A percentile compares a stretch with the other conserved stretches of the same genome.
These are phyloP conservation scores for Camponotus fellah DNA, from an alignment of 2,888 invertebrate species.

Conservation along the genomic window DNA sequence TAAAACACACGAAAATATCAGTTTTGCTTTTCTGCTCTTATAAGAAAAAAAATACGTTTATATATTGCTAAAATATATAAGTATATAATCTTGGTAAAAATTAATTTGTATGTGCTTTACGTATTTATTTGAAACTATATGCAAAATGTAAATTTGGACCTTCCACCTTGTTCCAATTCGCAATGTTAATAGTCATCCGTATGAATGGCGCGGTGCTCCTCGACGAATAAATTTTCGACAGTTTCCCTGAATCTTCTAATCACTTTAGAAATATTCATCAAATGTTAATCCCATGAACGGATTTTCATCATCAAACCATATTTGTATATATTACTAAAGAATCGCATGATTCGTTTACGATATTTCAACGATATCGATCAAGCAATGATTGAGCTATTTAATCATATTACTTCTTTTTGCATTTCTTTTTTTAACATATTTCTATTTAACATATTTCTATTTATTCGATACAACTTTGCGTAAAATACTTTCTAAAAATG, in stretches of 20 bases:
- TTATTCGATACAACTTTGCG: neutral
- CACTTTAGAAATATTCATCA: neutral
- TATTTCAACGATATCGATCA: neutral
- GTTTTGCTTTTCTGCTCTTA: constrained; percentile 23
- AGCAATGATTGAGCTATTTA: neutral
- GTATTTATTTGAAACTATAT: constrained; percentile 21
- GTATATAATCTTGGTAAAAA: constrained; percentile 23
- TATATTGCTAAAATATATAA: constrained; percentile 40
- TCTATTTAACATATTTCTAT: no score
- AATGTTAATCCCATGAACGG: neutral
- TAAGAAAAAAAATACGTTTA: constrained; percentile 15
- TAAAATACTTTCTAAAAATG: neutral
- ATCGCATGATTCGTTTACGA: neutral
- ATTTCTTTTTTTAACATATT: neutral
- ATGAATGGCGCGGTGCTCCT: neutral
- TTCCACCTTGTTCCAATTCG: neutral
- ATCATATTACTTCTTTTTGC: neutral
- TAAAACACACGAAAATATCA: constrained; percentile 11
- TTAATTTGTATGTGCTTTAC: neutral
- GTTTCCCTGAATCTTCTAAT: neutral
- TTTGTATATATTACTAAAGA: neutral
- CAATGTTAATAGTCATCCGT: neutral
- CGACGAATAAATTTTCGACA: neutral
- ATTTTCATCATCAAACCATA: neutral
- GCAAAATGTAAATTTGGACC: neutral